A percentile compares a stretch with the other conserved stretches of the same genome.
phyloP scores from a whole-genome alignment of 2,888 invertebrate genomes.

The Thymelicus acteon region DNA sequence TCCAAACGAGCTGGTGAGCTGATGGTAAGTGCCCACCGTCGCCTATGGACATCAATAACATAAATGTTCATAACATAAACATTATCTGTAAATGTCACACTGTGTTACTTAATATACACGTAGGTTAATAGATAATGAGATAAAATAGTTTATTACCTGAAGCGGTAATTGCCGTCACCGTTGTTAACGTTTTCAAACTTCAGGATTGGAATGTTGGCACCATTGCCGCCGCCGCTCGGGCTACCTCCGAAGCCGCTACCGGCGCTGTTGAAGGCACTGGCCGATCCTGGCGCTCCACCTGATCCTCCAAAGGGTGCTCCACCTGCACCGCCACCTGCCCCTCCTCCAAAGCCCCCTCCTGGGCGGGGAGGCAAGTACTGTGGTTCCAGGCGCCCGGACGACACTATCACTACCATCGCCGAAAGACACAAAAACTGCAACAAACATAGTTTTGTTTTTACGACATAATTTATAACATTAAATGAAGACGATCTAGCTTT shows the following conservation, averaged over 20 bases:
- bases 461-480: background rate
- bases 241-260: constrained; percentile 45
- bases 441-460: background rate
- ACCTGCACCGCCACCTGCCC: constrained; percentile 48
- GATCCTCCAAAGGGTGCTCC: constrained; percentile 46
- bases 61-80: too few relatives aligned
- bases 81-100: too few relatives aligned
- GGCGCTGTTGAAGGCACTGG: constrained; percentile 42
- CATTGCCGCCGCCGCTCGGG: constrained; percentile 50
- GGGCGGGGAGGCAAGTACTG: constrained; percentile 63
- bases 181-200: constrained; percentile 87
- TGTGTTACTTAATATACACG: too few relatives aligned
- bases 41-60: too few relatives aligned
- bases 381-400: constrained; percentile 67
- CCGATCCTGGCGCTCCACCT: constrained; percentile 42
- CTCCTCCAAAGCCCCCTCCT: constrained; percentile 52
- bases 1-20: too few relatives aligned
- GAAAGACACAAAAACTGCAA: constrained; percentile 45
- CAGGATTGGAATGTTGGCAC: constrained; percentile 82
- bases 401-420: constrained; percentile 62
- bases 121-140: too few relatives aligned
- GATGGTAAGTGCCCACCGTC: too few relatives aligned
- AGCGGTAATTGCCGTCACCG: constrained; percentile 87
- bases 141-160: constrained; percentile 71
- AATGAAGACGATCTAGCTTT: constrained; percentile 14